A percentile compares a stretch with the other conserved stretches of the same genome.
Evolutionary conservation across 2,888 invertebrate genomes (phyloP).

Genomic region (Ophioninae sp.): DNA sequence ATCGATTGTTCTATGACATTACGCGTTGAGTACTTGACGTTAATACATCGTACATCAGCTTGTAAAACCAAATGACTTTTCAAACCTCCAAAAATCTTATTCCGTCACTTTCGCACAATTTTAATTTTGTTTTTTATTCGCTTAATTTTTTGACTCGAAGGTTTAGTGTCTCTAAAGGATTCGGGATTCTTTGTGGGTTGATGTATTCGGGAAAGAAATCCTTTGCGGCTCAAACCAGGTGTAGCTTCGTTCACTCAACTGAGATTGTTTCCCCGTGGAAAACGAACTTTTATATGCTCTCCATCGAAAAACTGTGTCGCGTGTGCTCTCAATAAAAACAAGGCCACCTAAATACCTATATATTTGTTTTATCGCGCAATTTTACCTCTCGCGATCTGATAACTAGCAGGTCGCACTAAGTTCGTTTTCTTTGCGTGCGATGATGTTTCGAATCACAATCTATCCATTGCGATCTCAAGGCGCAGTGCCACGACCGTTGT

Average conservation of each 20-base stretch:
- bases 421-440: constrained; percentile 34
- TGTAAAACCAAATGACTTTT: not conserved
- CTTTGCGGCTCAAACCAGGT: constrained; percentile 24
- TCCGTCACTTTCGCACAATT: not conserved
- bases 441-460: constrained; percentile 36
- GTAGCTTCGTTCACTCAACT: constrained; percentile 41
- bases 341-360: constrained; percentile 43
- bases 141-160: not conserved
- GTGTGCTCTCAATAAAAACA: constrained; percentile 57
- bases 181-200: constrained; percentile 6
- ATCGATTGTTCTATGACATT: constrained; percentile 48
- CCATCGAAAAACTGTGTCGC: constrained; percentile 29
- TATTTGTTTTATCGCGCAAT: constrained; percentile 25
- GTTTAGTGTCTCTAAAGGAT: not conserved
- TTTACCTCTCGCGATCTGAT: constrained; percentile 39
- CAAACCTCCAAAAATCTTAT: not conserved
- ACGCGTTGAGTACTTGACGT: not conserved
- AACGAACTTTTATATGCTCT: constrained; percentile 50
- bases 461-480: constrained; percentile 7
- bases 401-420: constrained; percentile 24
- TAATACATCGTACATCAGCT: not conserved
- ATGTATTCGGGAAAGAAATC: constrained; percentile 23
- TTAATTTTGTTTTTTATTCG: not conserved
- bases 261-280: constrained; percentile 53
- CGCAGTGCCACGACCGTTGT: not conserved